Conservation (phyloP, 2,113 vertebrate species). For the Recurvirostra avosetta region DNA sequence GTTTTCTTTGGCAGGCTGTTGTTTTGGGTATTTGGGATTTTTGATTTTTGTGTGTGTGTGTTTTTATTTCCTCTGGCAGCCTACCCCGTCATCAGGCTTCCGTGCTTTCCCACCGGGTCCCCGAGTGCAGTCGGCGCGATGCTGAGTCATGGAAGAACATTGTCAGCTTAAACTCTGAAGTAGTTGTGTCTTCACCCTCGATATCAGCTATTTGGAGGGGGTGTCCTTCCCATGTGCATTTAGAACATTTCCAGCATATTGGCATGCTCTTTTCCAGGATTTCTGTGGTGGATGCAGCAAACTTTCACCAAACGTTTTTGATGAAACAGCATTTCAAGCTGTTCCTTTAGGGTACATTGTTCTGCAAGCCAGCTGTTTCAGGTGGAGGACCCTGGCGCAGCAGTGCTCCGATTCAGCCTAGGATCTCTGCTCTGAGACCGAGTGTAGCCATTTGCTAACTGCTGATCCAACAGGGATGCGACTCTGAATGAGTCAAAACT, state of each 20-base stretch:
- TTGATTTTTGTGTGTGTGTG: background rate
- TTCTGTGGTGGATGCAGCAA: background rate
- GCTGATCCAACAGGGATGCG: background rate
- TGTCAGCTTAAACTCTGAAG: background rate
- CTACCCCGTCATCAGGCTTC: background rate
- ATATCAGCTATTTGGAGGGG: background rate
- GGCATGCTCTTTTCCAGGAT: background rate
- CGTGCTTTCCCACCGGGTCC: background rate
- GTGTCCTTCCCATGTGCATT: rapidly evolving
- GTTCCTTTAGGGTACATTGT: background rate
- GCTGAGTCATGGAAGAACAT: background rate
- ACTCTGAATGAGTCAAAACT: background rate
- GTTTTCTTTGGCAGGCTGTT: background rate
- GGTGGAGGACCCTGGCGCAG: background rate
- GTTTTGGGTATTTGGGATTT: background rate
- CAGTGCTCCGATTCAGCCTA: rapidly evolving
- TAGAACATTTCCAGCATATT: background rate
- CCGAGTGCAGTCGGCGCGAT: background rate
- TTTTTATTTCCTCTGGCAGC: background rate
- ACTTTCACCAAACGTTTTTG: background rate
- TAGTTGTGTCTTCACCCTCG: background rate
- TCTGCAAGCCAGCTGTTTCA: background rate
- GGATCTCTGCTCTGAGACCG: background rate
- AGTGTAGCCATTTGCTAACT: background rate
- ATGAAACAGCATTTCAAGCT: background rate